A percentile compares a stretch with the other conserved stretches of the same genome.
Conservation (phyloP, 2,888 invertebrate species). For the Eupeodes latifasciatus region DNA sequence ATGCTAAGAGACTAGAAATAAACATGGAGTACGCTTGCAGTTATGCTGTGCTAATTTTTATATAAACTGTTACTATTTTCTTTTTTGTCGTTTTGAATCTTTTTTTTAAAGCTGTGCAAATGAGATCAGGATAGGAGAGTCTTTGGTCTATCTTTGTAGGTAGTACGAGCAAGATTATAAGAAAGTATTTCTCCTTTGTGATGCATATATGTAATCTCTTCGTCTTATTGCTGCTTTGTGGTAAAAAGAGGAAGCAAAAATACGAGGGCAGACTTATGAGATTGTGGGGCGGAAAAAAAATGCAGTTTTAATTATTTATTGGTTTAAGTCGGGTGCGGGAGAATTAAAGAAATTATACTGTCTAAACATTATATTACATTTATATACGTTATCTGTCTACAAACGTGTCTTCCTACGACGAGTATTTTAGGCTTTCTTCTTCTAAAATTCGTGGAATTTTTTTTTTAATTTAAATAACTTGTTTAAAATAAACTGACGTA, state of each 20-base stretch:
- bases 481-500: constrained; percentile 13
- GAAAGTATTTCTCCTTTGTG: constrained; percentile 5
- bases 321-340: constrained; percentile 58
- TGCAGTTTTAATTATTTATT: constrained; percentile 67
- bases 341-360: not conserved
- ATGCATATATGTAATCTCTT: not conserved
- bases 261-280: constrained; percentile 13
- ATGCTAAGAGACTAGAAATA: constrained; percentile 45
- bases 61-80: constrained; percentile 10
- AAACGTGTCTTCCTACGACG: not conserved
- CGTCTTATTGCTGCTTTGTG: not conserved
- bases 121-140: constrained; percentile 6
- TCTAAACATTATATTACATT: not conserved
- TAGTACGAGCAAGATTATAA: not conserved
- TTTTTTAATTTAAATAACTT: constrained; percentile 20
- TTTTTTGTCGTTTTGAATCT: constrained; percentile 10
- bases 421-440: not conserved
- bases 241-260: constrained; percentile 15
- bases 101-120: constrained; percentile 58
- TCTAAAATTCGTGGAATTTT: not conserved
- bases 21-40: constrained; percentile 56
- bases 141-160: not conserved
- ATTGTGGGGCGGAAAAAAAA: constrained; percentile 42
- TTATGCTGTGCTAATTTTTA: constrained; percentile 64
- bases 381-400: not conserved